Percentiles rank a stretch among this genome's conserved stretches.
phyloP scores from a whole-genome alignment of 2,113 vertebrate species.

The Callipepla californica region DNA sequence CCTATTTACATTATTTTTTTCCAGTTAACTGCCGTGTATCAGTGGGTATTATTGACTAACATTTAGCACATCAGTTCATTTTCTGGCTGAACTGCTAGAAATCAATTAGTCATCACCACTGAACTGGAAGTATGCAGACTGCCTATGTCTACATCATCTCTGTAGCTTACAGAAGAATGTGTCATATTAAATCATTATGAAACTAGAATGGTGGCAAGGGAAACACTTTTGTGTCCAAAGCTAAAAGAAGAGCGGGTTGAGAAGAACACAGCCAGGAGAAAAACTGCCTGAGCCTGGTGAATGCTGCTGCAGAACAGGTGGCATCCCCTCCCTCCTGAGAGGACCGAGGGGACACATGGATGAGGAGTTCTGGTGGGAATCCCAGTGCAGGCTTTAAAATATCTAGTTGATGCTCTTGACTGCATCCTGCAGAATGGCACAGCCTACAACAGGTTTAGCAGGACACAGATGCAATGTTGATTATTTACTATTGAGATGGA shows the following conservation, averaged over 20 bases:
- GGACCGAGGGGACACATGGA: accelerated
- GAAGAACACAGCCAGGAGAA: background rate
- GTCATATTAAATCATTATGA: background rate
- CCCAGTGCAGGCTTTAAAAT: background rate
- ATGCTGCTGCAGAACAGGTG: background rate
- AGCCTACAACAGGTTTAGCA: background rate
- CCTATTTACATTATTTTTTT: background rate
- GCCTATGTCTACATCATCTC: background rate
- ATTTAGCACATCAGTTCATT: slow-evolving; percentile 48
- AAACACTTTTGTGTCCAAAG: background rate
- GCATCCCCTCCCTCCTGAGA: background rate
- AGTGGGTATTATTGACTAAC: slow-evolving; percentile 35
- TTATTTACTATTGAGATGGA: background rate
- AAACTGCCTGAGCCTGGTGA: background rate
- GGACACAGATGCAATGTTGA: background rate
- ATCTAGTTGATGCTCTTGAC: background rate
- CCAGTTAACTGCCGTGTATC: slow-evolving; percentile 28
- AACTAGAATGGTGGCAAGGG: background rate
- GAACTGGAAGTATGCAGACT: background rate
- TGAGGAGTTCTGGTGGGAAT: background rate
- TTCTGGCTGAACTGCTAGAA: slow-evolving; percentile 32
- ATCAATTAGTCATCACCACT: slow-evolving; percentile 12
- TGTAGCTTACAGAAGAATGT: background rate
- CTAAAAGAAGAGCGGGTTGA: background rate
- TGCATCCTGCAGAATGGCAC: background rate